Base-by-base conservation (phyloP, 1,140 invertebrate species). In the Platyscapa corneri region DNA sequence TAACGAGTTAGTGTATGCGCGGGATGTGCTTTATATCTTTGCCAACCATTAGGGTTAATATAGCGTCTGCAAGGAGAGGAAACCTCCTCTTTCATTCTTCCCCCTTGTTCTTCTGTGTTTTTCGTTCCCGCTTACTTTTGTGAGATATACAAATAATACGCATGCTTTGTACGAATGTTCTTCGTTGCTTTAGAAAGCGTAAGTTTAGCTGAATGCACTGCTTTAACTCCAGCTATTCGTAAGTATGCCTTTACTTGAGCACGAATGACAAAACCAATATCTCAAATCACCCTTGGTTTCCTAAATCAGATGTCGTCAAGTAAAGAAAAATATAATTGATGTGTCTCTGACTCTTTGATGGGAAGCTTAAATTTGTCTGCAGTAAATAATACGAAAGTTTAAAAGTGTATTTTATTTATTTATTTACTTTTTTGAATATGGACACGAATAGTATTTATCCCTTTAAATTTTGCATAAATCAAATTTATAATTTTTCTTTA, bases 21-120 rank as follows among this genome's bases (percentile, higher is more conserved):
- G 90, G 92, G 92, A 92, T 93, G 91, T 92, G 92, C 92, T 93
- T 93, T 93, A 93, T 93, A 91, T 92, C 91, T 89, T 91, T 88
- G 91, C 90, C 88, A 92, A 88, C 91, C 92, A 93, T 93, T 93
- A 93, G 90, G 91, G 92, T 92, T 92, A 93, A 92, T 93, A 93
- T 91, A 92, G 89, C 89, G 89, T 86, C 84, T 84, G 42, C 70
- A 34, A 30, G 65, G 27, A 60, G 64, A 16, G 46, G 27, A 1
- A 60, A 10, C 3, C 3, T 60, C 14, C 10, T 60, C 56, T 60
- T 70, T 85, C 75, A 8, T 75, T 81, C 70, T 75, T 67, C 49
- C n/a, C 42, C 82, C 85, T 34, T 32, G 30, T 65, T n/a, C 85
- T 85, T 81, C 80, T 84, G 84, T 1, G 76, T 80, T 85, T 84